Evolutionary conservation across 2,797 vertebrate genomes (phyloP), one percentile per base, ranked within the genome.

Genomic region (Diceros bicornis): DNA sequence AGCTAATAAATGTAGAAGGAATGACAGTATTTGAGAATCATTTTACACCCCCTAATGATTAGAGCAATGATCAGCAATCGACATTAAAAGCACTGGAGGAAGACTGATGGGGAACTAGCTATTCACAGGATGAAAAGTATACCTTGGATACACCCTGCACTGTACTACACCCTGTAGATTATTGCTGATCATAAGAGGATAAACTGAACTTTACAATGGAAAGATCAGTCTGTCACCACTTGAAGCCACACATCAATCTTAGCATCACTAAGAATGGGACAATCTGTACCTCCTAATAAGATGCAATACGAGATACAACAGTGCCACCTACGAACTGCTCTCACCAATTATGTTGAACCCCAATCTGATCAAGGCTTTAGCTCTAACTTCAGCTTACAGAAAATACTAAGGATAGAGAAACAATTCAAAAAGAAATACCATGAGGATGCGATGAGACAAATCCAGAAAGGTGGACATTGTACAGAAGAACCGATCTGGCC

Each of bases 401-500:
- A 89, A 86, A 87, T 34, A 34, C 27, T 27, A 64, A 44, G 23
- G 47, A 50, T 21, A 94, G 20, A 75, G 44, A 79, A 89, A 75
- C 20, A 83, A 69, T 37, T 71, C 5, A 8, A 61, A 68, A 68
- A 55, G 57, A 89, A 41, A 34, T 23, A 87, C n/a, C 55, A 44
- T 16, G 7, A 89, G 68, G 61, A 92, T 90, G 44, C 62, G 86
- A 34, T 23, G 69, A 95, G 68, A 79, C 57, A 86, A 89, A 89
- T 59, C 41, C 83, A 96, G 74, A 91, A 93, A 94, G 69, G 32
- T 5, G 79, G 34, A 72, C 7, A 68, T 7, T 61, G 2, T 74
- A 37, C 5, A 44, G 23, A 69, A 69, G 32, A 75, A 47, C 7
- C 50, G 17, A 69, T 32, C 32, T 2, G 44, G 81, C 1, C 71